A percentile compares a stretch with the other conserved stretches of the same genome.
Conservation (phyloP, 2,113 vertebrate species). For the Perccottus glenii region DNA sequence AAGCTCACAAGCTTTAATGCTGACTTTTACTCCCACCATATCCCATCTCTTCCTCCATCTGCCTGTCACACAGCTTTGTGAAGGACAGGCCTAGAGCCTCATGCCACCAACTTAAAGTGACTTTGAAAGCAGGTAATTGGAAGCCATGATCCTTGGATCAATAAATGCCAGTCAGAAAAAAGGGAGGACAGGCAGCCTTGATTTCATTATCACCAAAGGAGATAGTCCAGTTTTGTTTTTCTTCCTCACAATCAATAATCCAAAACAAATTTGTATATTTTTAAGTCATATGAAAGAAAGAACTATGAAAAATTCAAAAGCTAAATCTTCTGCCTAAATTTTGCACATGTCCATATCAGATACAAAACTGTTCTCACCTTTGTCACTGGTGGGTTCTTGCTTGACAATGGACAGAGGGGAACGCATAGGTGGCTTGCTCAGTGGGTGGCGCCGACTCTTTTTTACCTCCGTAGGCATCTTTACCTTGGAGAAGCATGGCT, state of each 20-base stretch:
- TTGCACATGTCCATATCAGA: background rate
- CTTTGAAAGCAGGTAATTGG: conserved; percentile 77
- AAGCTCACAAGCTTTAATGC: conserved; percentile 31
- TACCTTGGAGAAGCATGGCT: conserved; percentile 85
- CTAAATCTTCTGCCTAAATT: background rate
- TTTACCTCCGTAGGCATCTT: conserved; percentile 93
- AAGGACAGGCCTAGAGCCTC: conserved; percentile 54
- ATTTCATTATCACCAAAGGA: conserved; percentile 46
- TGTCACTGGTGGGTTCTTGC: conserved; percentile 88
- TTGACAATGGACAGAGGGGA: conserved; percentile 92
- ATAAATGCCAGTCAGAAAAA: conserved; percentile 68
- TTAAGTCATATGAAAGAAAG: conserved; percentile 13
- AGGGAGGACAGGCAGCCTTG: conserved; percentile 22
- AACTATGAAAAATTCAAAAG: background rate
- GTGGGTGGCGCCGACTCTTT: conserved; percentile 92
- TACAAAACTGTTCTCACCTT: conserved; percentile 77
- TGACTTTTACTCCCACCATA: conserved; percentile 12
- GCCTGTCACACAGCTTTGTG: conserved; percentile 19
- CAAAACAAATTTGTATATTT: conserved; percentile 40
- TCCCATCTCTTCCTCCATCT: background rate
- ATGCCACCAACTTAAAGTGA: conserved; percentile 64
- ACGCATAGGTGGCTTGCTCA: conserved; percentile 90
- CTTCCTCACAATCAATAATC: conserved; percentile 34
- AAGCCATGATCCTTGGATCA: conserved; percentile 77
- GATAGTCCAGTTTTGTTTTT: conserved; percentile 43